Percentiles rank a stretch among this genome's conserved stretches.
Conservation (phyloP, 2,113 vertebrate species). For the Lagopus leucura region DNA sequence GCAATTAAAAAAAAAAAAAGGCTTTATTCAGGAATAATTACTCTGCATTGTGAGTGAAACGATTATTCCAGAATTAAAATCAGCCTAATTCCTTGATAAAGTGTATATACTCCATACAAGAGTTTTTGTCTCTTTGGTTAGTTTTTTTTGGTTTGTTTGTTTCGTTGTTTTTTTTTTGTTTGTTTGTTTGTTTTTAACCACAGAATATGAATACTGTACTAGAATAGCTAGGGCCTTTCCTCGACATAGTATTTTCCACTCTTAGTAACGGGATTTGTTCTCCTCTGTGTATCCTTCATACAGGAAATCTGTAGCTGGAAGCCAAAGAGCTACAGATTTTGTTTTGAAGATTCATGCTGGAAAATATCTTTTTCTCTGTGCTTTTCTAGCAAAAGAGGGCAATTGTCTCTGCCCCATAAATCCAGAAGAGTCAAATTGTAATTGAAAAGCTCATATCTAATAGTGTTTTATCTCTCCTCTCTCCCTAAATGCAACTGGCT, state of each 20-base stretch:
- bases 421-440: not conserved
- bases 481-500: not conserved
- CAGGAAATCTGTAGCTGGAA: not conserved
- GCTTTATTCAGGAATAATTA: constrained; percentile 68
- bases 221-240: not conserved
- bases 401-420: constrained; percentile 10
- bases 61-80: constrained; percentile 66
- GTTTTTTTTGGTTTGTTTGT: not conserved
- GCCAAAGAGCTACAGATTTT: not conserved
- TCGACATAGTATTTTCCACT: not conserved
- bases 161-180: not conserved
- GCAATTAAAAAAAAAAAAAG: constrained; percentile 57
- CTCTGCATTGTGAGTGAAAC: constrained; percentile 52
- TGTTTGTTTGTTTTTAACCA: not conserved
- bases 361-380: not conserved
- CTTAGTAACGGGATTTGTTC: not conserved
- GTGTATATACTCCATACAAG: not conserved
- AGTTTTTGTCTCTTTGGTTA: not conserved
- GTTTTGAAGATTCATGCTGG: not conserved
- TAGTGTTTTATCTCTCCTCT: not conserved
- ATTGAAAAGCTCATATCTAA: not conserved
- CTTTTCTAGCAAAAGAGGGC: not conserved
- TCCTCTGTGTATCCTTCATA: not conserved
- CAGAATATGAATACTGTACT: not conserved
- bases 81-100: constrained; percentile 32